These are phyloP conservation scores for Rhizomys pruinosus DNA, from an alignment of 2,113 vertebrate species.

Conservation along the genomic window DNA sequence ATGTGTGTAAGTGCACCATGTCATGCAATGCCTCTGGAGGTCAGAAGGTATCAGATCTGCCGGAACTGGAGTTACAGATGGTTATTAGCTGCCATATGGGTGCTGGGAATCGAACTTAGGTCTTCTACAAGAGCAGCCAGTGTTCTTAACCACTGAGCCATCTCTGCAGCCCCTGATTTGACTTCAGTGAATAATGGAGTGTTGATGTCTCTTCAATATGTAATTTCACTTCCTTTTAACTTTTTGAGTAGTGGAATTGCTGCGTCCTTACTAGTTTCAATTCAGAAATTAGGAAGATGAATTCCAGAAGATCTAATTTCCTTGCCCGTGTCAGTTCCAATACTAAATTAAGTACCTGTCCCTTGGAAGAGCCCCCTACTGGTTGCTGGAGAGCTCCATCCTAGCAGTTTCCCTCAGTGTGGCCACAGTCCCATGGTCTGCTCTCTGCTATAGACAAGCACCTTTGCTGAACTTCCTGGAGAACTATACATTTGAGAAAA, in stretches of 20 bases:
- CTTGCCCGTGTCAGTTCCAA: not conserved
- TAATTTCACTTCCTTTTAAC: not conserved
- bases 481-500: not conserved
- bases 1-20: no score
- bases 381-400: not conserved
- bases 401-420: not conserved
- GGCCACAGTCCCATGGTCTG: not conserved
- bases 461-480: slow-evolving; percentile 19
- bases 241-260: not conserved
- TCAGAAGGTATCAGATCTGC: no score
- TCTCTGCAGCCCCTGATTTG: no score
- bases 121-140: no score
- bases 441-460: not conserved
- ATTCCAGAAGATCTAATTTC: slow-evolving; percentile 55
- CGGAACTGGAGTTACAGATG: no score
- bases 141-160: no score
- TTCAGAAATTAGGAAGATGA: slow-evolving; percentile 39
- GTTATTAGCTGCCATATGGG: no score
- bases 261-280: not conserved
- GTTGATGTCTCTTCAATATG: not conserved
- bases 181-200: not conserved
- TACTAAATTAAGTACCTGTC: no score
- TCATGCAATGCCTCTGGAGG: no score
- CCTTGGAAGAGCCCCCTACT: not conserved
- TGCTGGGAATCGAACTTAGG: no score